Base-by-base conservation (phyloP, 2,888 invertebrate species). In the Pherbina coryleti region DNA sequence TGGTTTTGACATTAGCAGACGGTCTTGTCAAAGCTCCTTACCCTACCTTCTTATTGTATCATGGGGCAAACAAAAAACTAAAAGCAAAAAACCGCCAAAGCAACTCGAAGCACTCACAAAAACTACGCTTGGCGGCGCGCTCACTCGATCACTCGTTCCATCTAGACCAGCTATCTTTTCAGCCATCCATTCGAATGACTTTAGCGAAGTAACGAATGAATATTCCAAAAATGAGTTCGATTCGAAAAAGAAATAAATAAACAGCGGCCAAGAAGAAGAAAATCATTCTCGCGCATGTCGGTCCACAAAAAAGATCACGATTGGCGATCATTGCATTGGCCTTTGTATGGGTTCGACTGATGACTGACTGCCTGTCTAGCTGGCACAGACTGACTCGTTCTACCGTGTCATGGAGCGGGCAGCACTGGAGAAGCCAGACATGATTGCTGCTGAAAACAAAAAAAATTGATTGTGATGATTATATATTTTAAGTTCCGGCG, bases 151-250 rank as follows among this genome's bases (percentile, higher is more conserved):
- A 69, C 25, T 60, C 73, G 14, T 31, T 60, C 60, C 44, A 37
- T 49, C 49, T 34, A 34, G 31, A 49, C n/a, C 55, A 19, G 64
- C 44, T 62, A 49, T 74, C 17, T 49, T 22, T 62, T 19, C 67
- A 49, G 44, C 22, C 44, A 57, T 44, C 64, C 75, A 53, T 75
- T 22, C 51, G 37, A 66, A 67, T 17, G 51, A 60, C 64, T 44
- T 22, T 9, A 55, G n/a, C 62, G 28, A 28, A 14, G 14, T 22
- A 19, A 67, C 67, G 19, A 49, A 69, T 19, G 28, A 69, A 25
- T 22, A 44, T n/a, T 67, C 67, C 28, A 62, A 44, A 44, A 69
- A 19, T 67, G 44, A 49, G 49, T 44, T 67, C 67, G 67, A 19
- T 37, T 67, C 25, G 67, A 22, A 49, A 67, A 22, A 25, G 67